These are phyloP conservation scores for Tipula confusa DNA, from an alignment of 2,888 invertebrate genomes.

Conservation along the genomic window DNA sequence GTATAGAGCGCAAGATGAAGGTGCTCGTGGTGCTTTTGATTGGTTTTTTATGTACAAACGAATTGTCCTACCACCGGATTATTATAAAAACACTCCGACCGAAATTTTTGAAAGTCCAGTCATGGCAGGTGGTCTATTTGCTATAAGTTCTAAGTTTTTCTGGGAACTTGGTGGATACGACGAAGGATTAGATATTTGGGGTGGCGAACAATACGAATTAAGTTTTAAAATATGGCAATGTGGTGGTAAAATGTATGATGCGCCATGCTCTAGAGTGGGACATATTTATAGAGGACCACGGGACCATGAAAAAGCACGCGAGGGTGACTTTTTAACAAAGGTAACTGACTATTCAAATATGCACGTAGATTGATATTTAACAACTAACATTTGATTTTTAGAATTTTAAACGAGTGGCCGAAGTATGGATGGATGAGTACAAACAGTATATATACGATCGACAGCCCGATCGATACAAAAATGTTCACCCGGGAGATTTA, in stretches of 20 bases:
- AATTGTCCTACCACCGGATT: conserved; percentile 60
- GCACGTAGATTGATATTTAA: not conserved
- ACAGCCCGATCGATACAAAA: conserved; percentile 64
- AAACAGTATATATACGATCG: conserved; percentile 77
- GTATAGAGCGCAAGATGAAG: conserved; percentile 91
- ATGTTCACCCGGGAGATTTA: conserved; percentile 75
- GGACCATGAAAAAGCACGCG: conserved; percentile 70
- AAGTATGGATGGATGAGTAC: conserved; percentile 99
- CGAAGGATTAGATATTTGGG: conserved; percentile 91
- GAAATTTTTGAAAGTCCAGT: conserved; percentile 69
- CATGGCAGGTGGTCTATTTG: conserved; percentile 96
- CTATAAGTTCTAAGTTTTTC: conserved; percentile 85
- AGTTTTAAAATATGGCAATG: conserved; percentile 98
- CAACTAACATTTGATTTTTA: conserved; percentile 44
- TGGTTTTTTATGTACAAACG: conserved; percentile 97
- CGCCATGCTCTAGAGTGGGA: conserved; percentile 88
- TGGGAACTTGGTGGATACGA: conserved; percentile 96
- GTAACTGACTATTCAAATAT: conserved; percentile 35
- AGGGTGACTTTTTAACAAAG: conserved; percentile 73
- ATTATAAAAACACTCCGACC: conserved; percentile 41
- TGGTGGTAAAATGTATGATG: conserved; percentile 85
- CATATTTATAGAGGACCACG: conserved; percentile 79
- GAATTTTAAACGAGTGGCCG: conserved; percentile 90
- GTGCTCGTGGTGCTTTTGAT: conserved; percentile 90
- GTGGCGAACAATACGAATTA: conserved; percentile 95